phyloP scores from a whole-genome alignment of 2,888 invertebrate species.

The Mayetiola destructor region DNA sequence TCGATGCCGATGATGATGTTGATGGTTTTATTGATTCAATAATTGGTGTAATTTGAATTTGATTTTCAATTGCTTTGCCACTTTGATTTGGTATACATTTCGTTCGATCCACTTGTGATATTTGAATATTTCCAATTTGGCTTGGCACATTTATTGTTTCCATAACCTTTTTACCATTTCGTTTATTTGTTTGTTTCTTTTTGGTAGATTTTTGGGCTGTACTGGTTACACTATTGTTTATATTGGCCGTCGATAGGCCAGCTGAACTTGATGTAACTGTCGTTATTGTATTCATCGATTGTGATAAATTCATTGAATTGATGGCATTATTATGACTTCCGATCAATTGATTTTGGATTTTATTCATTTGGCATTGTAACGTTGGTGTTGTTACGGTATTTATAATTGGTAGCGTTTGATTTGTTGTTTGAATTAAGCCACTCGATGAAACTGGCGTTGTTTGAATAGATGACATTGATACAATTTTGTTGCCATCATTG shows the following conservation, averaged over 20 bases:
- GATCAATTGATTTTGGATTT: conserved; percentile 22
- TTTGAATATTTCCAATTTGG: conserved; percentile 37
- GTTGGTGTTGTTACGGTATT: conserved; percentile 19
- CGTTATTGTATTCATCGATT: neutral
- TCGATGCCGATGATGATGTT: neutral
- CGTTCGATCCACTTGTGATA: conserved; percentile 32
- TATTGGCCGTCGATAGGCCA: neutral
- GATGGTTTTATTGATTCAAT: conserved; percentile 20
- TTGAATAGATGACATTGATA: neutral
- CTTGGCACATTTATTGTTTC: conserved; percentile 32
- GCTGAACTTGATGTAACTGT: neutral
- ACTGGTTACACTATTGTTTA: conserved; percentile 21
- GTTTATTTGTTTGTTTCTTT: conserved; percentile 29
- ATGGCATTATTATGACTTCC: conserved; percentile 16
- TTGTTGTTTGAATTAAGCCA: neutral
- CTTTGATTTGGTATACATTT: conserved; percentile 24
- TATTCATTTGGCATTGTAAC: conserved; percentile 23
- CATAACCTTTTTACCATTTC: conserved; percentile 29
- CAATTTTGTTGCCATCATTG: neutral
- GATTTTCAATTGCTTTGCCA: conserved; percentile 29
- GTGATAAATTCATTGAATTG: neutral
- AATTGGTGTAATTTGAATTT: conserved; percentile 37
- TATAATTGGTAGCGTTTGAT: conserved; percentile 16
- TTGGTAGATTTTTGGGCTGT: conserved; percentile 30
- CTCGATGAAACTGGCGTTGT: neutral